Evolutionary conservation across 2,113 vertebrate species (phyloP).

Genomic region (Macaca nemestrina): DNA sequence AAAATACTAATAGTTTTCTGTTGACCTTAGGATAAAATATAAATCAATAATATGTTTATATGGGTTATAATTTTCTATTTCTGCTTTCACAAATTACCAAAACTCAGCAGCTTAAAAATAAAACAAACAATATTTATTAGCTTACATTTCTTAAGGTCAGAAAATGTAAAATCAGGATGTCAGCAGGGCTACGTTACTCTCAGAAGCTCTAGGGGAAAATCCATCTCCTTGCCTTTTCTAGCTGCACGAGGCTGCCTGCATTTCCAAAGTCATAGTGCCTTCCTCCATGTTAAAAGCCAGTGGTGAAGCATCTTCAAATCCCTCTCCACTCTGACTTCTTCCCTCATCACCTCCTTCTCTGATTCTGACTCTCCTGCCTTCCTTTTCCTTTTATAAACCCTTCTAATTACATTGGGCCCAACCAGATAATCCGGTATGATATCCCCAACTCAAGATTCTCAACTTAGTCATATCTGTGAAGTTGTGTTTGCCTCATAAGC

Average conservation of each 20-base stretch:
- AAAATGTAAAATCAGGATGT: background rate
- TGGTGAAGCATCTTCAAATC: background rate
- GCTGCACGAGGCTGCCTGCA: background rate
- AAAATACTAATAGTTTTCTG: background rate
- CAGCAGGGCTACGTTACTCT: background rate
- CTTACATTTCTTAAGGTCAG: background rate
- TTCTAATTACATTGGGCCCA: background rate
- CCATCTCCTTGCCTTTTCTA: background rate
- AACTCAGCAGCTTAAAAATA: background rate
- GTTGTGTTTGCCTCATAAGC: background rate
- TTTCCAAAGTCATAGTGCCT: background rate
- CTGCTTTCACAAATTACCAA: background rate
- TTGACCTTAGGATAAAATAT: background rate
- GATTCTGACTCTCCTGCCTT: background rate
- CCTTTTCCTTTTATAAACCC: background rate
- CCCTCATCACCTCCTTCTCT: background rate
- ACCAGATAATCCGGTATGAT: background rate
- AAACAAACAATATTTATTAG: background rate
- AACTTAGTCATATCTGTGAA: background rate
- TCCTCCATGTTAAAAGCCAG: background rate
- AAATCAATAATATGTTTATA: background rate
- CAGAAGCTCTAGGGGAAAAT: background rate
- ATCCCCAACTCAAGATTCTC: background rate
- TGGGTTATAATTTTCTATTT: background rate
- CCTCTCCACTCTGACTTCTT: background rate